Base-by-base conservation (phyloP, 2,888 invertebrate genomes). In the Ichneumoninae sp. region DNA sequence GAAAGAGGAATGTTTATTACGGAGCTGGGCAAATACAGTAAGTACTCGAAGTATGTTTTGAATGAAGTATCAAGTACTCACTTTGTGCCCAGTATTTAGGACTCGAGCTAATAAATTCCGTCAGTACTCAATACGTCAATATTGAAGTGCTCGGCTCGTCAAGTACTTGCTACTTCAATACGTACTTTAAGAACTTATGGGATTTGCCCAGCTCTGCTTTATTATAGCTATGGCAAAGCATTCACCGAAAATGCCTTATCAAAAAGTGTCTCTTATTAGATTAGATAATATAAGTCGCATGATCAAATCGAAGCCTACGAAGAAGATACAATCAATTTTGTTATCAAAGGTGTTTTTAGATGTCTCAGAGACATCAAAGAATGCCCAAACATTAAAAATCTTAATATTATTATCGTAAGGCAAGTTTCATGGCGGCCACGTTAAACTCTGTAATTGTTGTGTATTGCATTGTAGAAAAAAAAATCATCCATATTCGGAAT, bases 201-300 rank as follows among this genome's bases (percentile, higher is more conserved):
- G 6, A 36, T 36, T 40, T 40, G 40, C 8, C 10, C 40, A 10
- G 40, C 2, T 8, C 10, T 10, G 40, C 13, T 57, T 57, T 57
- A 13, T 57, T 69, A 33, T 26, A 50, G 22, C 60, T 62, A 13
- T 22, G 57, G 26, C 4, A 10, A 1, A 57, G 10, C 22, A 26
- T 22, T 57, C 57, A 57, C 57, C 22, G 57, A 22, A 57, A 57
- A 57, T 57, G 57, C 22, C 57, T 57, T 26, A 22, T 57, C 52
- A 50, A 33, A 8, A 30, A 69, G 44, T 22, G 44, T 50, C 10
- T 69, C 50, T 69, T 26, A 47, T 54, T 22, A 54, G 22, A 54
- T 54, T 54, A 54, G 54, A 54, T 40, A 54, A 54, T 8, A 22
- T 22, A 54, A 19, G 8, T 54, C 54, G 54, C 19, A 19, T 19